Evolutionary conservation across 1,140 invertebrate species (phyloP).

Genomic region (Bathynomus jamesi): DNA sequence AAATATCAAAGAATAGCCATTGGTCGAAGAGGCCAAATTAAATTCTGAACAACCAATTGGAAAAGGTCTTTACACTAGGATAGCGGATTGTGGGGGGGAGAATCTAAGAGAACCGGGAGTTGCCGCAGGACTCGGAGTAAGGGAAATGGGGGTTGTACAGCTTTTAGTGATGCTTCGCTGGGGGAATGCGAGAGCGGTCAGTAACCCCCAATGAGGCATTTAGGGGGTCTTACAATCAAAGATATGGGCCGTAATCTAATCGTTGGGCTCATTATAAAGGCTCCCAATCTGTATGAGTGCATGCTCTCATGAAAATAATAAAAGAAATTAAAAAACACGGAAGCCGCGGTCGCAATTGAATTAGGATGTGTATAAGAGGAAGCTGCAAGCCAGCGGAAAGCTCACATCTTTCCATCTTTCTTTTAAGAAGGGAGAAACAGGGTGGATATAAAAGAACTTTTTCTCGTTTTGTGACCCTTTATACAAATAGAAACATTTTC

Average conservation of each 20-base stretch:
- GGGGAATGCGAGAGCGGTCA: neutral
- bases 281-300: neutral
- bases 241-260: neutral
- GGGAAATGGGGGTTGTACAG: neutral
- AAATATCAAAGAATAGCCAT: neutral
- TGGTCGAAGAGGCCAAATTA: neutral
- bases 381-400: neutral
- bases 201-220: neutral
- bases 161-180: neutral
- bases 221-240: neutral
- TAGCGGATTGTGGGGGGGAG: too few species aligned
- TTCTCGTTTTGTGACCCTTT: too few species aligned
- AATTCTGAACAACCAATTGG: neutral
- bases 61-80: neutral
- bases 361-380: neutral
- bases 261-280: neutral
- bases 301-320: slow-evolving; percentile 1
- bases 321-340: neutral
- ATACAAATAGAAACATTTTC: too few species aligned
- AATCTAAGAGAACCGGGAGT: too few species aligned
- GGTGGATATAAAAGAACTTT: too few species aligned
- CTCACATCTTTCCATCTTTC: neutral
- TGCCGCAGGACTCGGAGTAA: too few species aligned
- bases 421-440: neutral
- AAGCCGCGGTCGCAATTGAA: neutral